Evolutionary conservation across 2,113 vertebrate species (phyloP).

Genomic region (Willisornis vidua): DNA sequence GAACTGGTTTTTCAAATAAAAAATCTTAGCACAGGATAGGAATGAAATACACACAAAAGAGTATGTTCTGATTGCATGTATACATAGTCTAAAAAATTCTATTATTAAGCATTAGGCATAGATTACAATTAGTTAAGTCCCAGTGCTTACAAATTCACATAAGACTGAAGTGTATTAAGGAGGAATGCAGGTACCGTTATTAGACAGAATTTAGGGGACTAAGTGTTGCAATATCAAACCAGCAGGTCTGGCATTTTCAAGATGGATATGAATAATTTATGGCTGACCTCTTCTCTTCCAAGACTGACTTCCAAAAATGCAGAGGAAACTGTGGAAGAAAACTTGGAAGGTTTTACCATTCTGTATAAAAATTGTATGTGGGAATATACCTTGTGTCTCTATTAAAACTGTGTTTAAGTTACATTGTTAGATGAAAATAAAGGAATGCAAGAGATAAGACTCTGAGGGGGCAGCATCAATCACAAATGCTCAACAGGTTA

Average conservation of each 20-base stretch:
- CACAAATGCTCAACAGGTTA: not conserved
- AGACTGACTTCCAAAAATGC: not conserved
- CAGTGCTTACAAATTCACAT: not conserved
- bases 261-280: not conserved
- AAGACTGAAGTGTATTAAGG: not conserved
- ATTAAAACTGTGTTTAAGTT: not conserved
- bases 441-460: not conserved
- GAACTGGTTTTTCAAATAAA: not conserved
- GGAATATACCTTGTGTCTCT: not conserved
- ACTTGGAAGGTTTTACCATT: not conserved
- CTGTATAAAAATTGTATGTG: not conserved
- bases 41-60: rapidly evolving
- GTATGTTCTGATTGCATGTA: not conserved
- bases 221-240: not conserved
- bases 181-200: not conserved
- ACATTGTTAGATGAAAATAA: not conserved
- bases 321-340: not conserved
- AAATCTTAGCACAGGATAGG: not conserved
- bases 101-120: not conserved
- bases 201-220: not conserved
- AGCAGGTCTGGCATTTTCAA: not conserved
- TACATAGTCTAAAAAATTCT: not conserved
- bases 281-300: not conserved
- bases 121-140: not conserved
- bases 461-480: not conserved